Conservation (phyloP, 2,113 vertebrate species). For the Zapornia atra region DNA sequence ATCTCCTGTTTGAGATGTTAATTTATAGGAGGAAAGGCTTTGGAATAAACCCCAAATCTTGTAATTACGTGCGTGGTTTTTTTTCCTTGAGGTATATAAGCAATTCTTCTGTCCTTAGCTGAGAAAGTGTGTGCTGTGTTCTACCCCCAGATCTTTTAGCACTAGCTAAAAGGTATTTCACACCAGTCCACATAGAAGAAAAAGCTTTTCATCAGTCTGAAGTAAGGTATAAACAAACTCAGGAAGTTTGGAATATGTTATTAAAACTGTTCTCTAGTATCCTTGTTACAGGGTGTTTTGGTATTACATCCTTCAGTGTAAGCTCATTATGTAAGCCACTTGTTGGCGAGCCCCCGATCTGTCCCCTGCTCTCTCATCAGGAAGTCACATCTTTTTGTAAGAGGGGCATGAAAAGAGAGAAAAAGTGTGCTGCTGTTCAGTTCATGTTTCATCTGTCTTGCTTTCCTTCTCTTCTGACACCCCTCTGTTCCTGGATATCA, state of each 20-base stretch:
- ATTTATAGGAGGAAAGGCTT: conserved; percentile 18
- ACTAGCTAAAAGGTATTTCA: conserved; percentile 29
- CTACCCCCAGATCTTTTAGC: conserved; percentile 14
- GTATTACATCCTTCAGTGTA: not conserved
- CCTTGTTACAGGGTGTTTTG: conserved; percentile 36
- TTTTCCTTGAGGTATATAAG: not conserved
- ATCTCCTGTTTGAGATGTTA: not conserved
- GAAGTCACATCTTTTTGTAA: not conserved
- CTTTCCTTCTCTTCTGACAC: not conserved
- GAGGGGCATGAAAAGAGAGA: not conserved
- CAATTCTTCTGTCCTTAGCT: not conserved
- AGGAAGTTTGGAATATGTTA: conserved; percentile 76
- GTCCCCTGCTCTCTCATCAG: not conserved
- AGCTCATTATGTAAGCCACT: conserved; percentile 22
- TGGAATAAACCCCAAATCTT: not conserved
- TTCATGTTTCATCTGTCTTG: not conserved
- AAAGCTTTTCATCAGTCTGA: conserved; percentile 62
- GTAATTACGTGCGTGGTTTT: not conserved
- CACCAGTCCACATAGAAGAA: conserved; percentile 20
- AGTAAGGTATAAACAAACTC: conserved; percentile 69
- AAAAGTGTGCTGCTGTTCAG: not conserved
- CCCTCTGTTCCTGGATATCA: not conserved
- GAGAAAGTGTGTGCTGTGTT: not conserved
- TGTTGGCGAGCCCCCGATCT: not conserved
- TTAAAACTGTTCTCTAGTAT: conserved; percentile 56